Conservation (phyloP, 1,140 invertebrate species). For the Drosophila sechellia region DNA sequence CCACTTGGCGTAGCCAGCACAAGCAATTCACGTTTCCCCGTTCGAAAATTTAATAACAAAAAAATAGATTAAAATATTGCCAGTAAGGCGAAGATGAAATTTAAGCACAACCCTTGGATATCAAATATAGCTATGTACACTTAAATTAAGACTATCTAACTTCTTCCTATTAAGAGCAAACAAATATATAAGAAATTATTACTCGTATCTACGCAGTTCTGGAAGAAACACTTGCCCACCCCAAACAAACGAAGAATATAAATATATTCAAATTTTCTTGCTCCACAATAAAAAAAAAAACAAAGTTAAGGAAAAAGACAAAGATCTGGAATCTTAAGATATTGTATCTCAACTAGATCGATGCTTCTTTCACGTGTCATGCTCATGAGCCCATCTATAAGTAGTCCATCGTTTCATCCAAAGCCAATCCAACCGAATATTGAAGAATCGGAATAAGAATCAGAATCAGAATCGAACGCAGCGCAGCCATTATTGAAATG, state of each 20-base stretch:
- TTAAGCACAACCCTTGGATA: conserved; percentile 44
- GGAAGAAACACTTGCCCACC: conserved; percentile 50
- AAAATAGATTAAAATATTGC: conserved; percentile 3
- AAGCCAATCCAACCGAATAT: not conserved
- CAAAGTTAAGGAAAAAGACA: conserved; percentile 22
- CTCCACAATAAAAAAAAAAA: conserved; percentile 16
- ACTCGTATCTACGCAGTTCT: conserved; percentile 48
- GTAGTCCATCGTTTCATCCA: conserved; percentile 30
- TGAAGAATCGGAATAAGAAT: not conserved
- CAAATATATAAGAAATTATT: conserved; percentile 31
- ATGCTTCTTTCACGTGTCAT: conserved; percentile 17
- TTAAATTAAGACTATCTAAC: conserved; percentile 49
- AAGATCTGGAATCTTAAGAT: conserved; percentile 17
- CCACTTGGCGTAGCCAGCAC: conserved; percentile 74
- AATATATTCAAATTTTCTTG: conserved; percentile 13
- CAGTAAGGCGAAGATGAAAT: conserved; percentile 11
- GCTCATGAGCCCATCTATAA: conserved; percentile 33
- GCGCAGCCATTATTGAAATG: conserved; percentile 43
- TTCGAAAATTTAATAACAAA: conserved; percentile 35
- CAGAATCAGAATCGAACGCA: conserved; percentile 33
- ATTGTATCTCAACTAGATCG: conserved; percentile 19
- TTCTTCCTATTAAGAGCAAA: conserved; percentile 57
- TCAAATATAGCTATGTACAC: conserved; percentile 52
- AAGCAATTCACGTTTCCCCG: conserved; percentile 67
- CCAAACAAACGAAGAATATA: conserved; percentile 8